These are phyloP conservation scores for Parambassis ranga DNA, from an alignment of 2,797 vertebrate genomes.

Conservation along the genomic window DNA sequence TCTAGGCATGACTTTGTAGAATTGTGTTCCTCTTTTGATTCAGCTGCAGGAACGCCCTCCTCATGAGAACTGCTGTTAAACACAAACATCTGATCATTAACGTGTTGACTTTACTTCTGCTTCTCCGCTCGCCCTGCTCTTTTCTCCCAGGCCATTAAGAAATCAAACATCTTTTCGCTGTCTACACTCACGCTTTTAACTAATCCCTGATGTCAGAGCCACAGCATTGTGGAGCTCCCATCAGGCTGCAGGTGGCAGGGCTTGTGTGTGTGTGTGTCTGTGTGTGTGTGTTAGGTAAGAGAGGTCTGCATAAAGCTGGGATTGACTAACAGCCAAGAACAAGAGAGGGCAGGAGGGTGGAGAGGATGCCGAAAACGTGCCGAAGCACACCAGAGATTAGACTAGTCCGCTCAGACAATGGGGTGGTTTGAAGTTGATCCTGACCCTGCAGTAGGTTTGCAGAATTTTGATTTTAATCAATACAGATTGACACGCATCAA, in stretches of 20 bases:
- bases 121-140: not conserved
- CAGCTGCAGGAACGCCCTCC: not conserved
- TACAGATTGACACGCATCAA: not conserved
- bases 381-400: slow-evolving; percentile 5
- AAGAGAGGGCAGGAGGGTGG: slow-evolving; percentile 6
- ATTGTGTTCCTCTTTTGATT: slow-evolving; percentile 3
- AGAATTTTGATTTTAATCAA: no score
- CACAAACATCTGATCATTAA: no score
- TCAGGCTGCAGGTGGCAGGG: slow-evolving; percentile 31
- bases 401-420: not conserved
- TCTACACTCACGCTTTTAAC: not conserved
- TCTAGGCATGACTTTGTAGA: not conserved
- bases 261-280: no score
- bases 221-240: not conserved
- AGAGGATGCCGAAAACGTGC: slow-evolving; percentile 14
- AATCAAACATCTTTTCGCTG: not conserved
- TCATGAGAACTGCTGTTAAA: not conserved
- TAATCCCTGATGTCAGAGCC: not conserved
- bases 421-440: not conserved
- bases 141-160: not conserved
- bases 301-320: slow-evolving; percentile 38
- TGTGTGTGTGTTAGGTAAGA: slow-evolving; percentile 28
- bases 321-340: slow-evolving; percentile 59
- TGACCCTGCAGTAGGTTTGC: not conserved
- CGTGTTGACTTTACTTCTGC: no score